A percentile compares a stretch with the other conserved stretches of the same genome.
phyloP scores from a whole-genome alignment of 2,113 vertebrate species.

The Pteronura brasiliensis region DNA sequence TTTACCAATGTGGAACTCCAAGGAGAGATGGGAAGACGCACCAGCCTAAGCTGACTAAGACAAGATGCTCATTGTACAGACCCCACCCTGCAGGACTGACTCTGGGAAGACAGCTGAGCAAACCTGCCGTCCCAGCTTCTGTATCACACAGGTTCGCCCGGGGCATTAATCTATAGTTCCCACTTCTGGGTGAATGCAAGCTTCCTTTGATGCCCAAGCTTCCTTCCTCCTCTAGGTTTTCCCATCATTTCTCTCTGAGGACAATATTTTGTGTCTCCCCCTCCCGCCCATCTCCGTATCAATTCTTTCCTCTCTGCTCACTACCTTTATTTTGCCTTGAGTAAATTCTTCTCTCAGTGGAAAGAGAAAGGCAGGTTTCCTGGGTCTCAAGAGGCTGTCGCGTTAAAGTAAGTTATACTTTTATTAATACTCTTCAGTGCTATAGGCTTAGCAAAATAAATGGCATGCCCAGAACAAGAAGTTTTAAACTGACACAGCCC shows the following conservation, averaged over 20 bases:
- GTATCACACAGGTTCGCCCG: neutral
- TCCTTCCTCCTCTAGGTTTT: neutral
- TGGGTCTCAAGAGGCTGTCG: neutral
- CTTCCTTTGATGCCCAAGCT: neutral
- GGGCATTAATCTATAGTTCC: neutral
- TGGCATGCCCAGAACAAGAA: neutral
- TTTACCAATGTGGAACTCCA: neutral
- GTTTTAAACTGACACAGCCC: neutral
- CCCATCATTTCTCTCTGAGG: neutral
- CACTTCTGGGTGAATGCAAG: neutral
- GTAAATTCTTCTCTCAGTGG: neutral
- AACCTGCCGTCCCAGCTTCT: neutral
- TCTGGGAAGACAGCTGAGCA: neutral
- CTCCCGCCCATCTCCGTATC: neutral
- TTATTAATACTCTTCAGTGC: neutral
- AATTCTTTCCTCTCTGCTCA: neutral
- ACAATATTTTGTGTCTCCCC: neutral
- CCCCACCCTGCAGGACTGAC: neutral
- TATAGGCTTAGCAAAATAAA: constrained; percentile 37
- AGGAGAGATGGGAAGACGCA: neutral
- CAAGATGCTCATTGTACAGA: neutral
- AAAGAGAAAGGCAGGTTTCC: neutral
- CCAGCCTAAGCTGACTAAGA: neutral
- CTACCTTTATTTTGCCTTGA: constrained; percentile 2
- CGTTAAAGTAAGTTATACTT: neutral